Evolutionary conservation across 2,113 vertebrate species (phyloP), one percentile per base, ranked within the genome.

Genomic region (Xiphias gladius): DNA sequence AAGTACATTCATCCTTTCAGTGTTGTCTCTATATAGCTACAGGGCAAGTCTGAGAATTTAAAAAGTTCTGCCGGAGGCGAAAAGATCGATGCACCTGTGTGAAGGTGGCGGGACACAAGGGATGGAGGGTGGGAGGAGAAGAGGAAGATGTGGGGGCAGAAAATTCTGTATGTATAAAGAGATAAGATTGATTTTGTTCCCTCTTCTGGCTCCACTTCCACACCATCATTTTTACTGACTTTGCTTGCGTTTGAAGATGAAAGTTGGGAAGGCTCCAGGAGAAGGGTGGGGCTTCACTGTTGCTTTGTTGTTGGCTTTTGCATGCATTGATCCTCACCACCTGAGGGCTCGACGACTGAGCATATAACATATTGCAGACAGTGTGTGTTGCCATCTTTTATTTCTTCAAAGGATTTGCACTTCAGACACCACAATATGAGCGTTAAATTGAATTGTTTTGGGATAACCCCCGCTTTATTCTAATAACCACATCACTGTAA

Each of bases 241-340:
- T 85, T 82, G 57, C 67, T 72, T 39, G 32, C 17, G 7, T 83
- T 82, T 76, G 68, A 69, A 85, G 84, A 88, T 92, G 82, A 93
- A 90, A 83, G 91, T 86, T 68, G 65, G 46, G 80, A 61, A 65
- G 77, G 64, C 75, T 79, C 71, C 72, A 58, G 72, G 64, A 72
- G 66, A 30, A 43, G 79, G 86, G 86, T 14, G 89, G 76, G 71
- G 82, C 71, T 22, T 81, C 9, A 20, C 66, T 13, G 54, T 4
- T 5, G 52, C 88, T 92, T 90, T 91, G 91, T 91, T 89, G 76
- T 84, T 24, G 65, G 61, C 84, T 87, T 91, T 90, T 91, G 91
- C 87, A 55, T 84, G 81, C 63, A 32, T 43, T 59, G 55, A 86
- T 79, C 71, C 57, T 70, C 58, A 2, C 28, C 26, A 76, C 87